Evolutionary conservation across 2,888 invertebrate species (phyloP), one percentile per base, ranked within the genome.

Genomic region (Lutraria lutraria): DNA sequence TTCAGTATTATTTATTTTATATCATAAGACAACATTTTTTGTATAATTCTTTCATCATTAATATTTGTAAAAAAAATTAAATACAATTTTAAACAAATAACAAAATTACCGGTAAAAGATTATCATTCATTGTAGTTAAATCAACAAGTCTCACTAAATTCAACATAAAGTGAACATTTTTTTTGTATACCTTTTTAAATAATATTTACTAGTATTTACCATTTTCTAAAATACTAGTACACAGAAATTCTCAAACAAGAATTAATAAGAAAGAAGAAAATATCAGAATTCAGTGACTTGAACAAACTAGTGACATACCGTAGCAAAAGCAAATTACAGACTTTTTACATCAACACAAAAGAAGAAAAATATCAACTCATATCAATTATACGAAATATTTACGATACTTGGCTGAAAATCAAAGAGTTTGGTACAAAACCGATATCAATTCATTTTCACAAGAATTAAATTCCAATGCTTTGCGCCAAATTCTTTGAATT

Each of bases 31-130:
- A 68, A 68, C 63, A 68, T 25, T 68, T n/a, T 68, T 68, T 25
- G n/a, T 43, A 68, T 68, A 68, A 68, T 68, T 68, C 43, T 43
- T 43, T 4, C 63, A 68, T 68, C 63, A 68, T 68, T 68, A 6
- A 68, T 68, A n/a, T 56, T 68, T 68, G 63, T 68, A 68, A 68
- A 68, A 25, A 25, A 25, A 68, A 68, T 25, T 25, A 68, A 68
- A 68, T 68, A 68, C 63, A 43, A 25, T 25, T 8, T 6, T 25
- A 68, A 68, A 68, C 63, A 68, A 43, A 68, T 25, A 68, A 68
- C 63, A 68, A 68, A 13, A 68, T 68, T 68, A 68, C 63, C 63
- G 63, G 63, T 68, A 68, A n/a, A 25, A 43, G 43, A 4, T 43
- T 25, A 12, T 68, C 25, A 68, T 25, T 25, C 56, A 56, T 56